A percentile compares a stretch with the other conserved stretches of the same genome.
phyloP scores from a whole-genome alignment of 2,797 vertebrate genomes.

The Squalus acanthias region DNA sequence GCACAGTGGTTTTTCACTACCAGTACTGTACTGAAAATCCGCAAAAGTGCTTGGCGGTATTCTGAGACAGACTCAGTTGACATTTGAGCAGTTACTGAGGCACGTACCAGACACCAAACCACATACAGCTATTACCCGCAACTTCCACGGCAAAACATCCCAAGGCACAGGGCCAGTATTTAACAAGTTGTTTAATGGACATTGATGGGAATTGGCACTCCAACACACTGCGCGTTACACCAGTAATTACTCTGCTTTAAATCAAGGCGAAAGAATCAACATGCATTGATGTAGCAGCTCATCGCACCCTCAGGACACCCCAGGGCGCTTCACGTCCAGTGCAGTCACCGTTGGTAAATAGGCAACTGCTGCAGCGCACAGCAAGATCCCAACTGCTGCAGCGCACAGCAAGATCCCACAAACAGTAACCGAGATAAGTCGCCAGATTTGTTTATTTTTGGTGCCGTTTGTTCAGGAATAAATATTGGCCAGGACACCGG shows the following conservation, averaged over 20 bases:
- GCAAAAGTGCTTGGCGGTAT: not conserved
- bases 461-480: not conserved
- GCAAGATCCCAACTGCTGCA: not conserved
- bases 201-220: not conserved
- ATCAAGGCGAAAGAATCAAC: not conserved
- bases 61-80: not conserved
- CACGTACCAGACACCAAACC: too few relatives aligned
- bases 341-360: not conserved
- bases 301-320: not conserved
- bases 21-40: not conserved
- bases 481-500: not conserved
- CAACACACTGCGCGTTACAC: too few relatives aligned
- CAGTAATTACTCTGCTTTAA: not conserved
- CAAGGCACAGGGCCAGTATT: not conserved
- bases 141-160: not conserved
- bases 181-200: not conserved
- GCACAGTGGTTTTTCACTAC: not conserved
- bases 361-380: not conserved
- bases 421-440: not conserved
- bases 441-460: not conserved
- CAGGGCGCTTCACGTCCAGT: not conserved
- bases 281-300: not conserved
- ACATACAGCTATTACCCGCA: not conserved
- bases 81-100: not conserved
- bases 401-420: not conserved